phyloP scores from a whole-genome alignment of 2,888 invertebrate species.

The Microctonus aethiopoides region DNA sequence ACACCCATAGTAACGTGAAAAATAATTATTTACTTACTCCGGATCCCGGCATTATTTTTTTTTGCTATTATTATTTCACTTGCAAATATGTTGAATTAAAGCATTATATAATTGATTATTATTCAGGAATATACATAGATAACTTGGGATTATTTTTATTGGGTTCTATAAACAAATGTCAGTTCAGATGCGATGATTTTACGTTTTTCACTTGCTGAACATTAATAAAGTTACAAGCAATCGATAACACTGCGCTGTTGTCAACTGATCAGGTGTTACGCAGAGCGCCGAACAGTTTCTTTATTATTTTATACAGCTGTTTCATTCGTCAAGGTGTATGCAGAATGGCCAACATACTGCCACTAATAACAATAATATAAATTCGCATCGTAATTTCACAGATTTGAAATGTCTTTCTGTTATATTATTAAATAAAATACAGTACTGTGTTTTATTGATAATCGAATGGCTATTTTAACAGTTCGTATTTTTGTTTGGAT shows the following conservation, averaged over 20 bases:
- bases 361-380: no score
- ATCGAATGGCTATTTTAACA: no score
- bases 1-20: not conserved
- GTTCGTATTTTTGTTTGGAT: no score
- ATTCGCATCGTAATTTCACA: no score
- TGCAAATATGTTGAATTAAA: not conserved
- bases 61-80: not conserved
- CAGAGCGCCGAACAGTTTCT: no score
- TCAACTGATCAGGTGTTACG: not conserved
- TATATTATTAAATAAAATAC: no score
- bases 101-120: conserved; percentile 11
- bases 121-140: not conserved
- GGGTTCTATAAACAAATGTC: conserved; percentile 26
- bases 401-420: no score
- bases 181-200: conserved; percentile 7
- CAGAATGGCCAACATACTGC: no score
- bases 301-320: not conserved
- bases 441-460: no score
- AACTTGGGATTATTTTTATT: not conserved
- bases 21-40: conserved; percentile 48
- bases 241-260: not conserved
- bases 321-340: not conserved
- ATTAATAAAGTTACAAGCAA: not conserved
- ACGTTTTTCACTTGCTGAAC: no score
- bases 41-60: conserved; percentile 50